Base-by-base conservation (phyloP, 2,888 invertebrate species). In the Sminthurides aquaticus region DNA sequence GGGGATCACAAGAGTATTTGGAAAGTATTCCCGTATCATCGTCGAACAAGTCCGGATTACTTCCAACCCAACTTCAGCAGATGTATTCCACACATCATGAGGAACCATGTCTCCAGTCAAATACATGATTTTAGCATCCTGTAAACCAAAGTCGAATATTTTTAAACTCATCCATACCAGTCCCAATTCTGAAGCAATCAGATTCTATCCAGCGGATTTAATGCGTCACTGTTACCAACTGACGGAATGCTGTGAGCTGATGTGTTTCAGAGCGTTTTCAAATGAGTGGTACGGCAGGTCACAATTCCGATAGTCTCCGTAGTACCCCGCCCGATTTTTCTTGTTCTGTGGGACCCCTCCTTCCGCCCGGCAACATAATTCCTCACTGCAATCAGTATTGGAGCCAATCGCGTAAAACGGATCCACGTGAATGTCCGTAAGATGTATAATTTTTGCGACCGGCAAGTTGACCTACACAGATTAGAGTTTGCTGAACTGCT, bases 91-190 rank as follows among this genome's bases (percentile, higher is more conserved):
- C 28, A 75, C 69, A 52, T 72, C 70, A 57, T 75, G 75, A 8
- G 75, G 74, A n/a, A 72, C 71, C 48, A 74, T 67, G 48, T 75
- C 75, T 48, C 75, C 75, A 26, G 74, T 75, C 61, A 73, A 62
- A 59, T 74, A 74, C 52, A 75, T 69, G 11, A 71, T 57, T 62
- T 71, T 58, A 49, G 71, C 70, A 60, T 74, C 74, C 73, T 73
- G 24, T 15, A 20, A 48, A 3, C 2, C 8, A 27, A 57, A 60
- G n/a, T n/a, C n/a, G n/a, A n/a, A n/a, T n/a, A n/a, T n/a, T n/a
- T n/a, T n/a, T n/a, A 57, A 49, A 49, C 18, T 52, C 27, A 49
- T 25, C 15, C 24, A n/a, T 20, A 29, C 5, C 22, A 57, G 3
- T 27, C n/a, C n/a, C n/a, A n/a, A n/a, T n/a, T n/a, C n/a, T n/a